Conservation (phyloP, 1,140 invertebrate species). For the Pachyrhynchus sulphureomaculatus region DNA sequence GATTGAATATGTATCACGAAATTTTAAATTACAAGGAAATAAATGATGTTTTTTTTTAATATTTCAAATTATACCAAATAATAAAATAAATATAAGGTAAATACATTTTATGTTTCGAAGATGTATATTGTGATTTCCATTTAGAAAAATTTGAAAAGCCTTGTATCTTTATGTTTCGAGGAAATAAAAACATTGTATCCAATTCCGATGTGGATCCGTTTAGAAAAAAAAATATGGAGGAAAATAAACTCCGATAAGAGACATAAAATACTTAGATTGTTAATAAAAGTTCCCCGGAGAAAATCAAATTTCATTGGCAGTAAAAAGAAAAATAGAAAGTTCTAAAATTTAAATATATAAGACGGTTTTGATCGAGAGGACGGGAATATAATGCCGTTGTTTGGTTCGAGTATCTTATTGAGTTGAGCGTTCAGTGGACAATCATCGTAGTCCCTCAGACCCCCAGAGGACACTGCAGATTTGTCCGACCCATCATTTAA, state of each 20-base stretch:
- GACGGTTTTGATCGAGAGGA: conserved; percentile 23
- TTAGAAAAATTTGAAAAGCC: conserved; percentile 11
- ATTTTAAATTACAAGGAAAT: too few species aligned
- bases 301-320: conserved; percentile 29
- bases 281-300: conserved; percentile 24
- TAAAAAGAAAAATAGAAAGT: conserved; percentile 30
- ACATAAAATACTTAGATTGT: conserved; percentile 31
- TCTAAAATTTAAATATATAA: conserved; percentile 36
- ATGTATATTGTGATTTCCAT: conserved; percentile 21
- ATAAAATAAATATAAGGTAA: conserved; percentile 6
- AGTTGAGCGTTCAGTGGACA: conserved; percentile 19
- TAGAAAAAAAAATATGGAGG: conserved; percentile 21
- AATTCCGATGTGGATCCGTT: conserved; percentile 20
- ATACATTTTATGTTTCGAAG: not conserved
- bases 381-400: conserved; percentile 20
- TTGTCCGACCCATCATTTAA: conserved; percentile 12
- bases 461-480: conserved; percentile 16
- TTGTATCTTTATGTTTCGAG: conserved; percentile 22
- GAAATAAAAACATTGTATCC: conserved; percentile 27
- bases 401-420: conserved; percentile 28
- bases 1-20: too few species aligned
- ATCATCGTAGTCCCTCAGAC: conserved; percentile 10
- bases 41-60: too few species aligned
- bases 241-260: conserved; percentile 26
- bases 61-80: not conserved